Base-by-base conservation (phyloP, 2,113 vertebrate species). In the Budorcas taxicolor region DNA sequence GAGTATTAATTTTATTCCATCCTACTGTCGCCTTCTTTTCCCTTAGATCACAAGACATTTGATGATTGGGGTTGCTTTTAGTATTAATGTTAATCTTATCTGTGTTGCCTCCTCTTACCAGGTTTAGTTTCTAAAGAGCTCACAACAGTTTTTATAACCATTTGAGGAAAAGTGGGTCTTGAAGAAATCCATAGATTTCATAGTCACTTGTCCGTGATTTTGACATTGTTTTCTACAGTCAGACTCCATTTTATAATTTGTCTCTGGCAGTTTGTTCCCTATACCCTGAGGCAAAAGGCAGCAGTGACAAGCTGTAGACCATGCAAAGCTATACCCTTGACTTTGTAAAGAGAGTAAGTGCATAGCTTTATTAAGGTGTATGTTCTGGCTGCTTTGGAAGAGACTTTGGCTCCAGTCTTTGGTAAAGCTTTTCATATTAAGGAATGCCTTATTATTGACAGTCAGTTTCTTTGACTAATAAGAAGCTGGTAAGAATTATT, bases 381-480 rank as follows among this genome's bases (percentile, higher is more conserved):
- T 45, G 13, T 50, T 90, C 57, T 87, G 9, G 53, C 40, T n/a
- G 23, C 36, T 86, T 82, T 86, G 29, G 43, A 83, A 7, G 52
- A 53, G 27, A 40, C 64, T 83, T 76, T 19, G 40, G 10, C 53
- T 50, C 50, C 31, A 36, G 83, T 45, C 76, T 94, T 89, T 92
- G 60, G 12, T 76, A 64, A 88, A 64, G 82, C 23, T 57, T 84
- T 76, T 94, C 57, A 62, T 64, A 80, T 17, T 90, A 84, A 94
- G 17, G 36, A 93, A 92, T 4, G 33, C 12, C 55, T 92, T 90
- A 31, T 13, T 78, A 95, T 78, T 95, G 82, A 17, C 78, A 85
- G 40, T 88, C 78, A 40, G 33, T 86, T 55, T 91, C 58, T 87
- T 86, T 93, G 87, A 67, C 67, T 89, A 89, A 93, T 91, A 96